Evolutionary conservation across 64 coral and sea anemone genomes (phyloP), one percentile per base, ranked within the genome.

Genomic region (Montipora sp.): DNA sequence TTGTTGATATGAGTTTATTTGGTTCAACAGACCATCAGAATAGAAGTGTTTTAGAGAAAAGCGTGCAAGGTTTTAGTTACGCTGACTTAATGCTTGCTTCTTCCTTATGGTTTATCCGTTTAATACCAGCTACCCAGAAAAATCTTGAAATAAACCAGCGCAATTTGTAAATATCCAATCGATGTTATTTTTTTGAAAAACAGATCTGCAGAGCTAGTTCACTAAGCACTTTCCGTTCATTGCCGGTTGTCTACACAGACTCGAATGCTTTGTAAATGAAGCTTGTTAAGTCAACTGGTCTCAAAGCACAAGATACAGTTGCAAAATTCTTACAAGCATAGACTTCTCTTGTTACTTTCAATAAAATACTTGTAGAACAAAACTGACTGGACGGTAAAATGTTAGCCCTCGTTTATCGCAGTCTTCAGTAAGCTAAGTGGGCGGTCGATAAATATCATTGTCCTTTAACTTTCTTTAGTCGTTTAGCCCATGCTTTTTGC

Each of bases 91-190:
- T 27, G 7, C 73, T 75, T 75, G 45, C 36, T 36, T 36, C 36
- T 75, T 75, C 73, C 73, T 75, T 27, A 13, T 75, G 73, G 22
- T 75, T 75, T 75, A 75, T 77, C 36, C 36, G 1, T 77, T 77
- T 36, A 36, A 36, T 36, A 77, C 36, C 75, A 7, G 24, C 47
- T 77, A 77, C 75, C 2, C 1, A 15, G 43, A 47, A 46, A 77
- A 77, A 36, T 77, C 75, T 77, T 46, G 9, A 47, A 77, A 46
- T 77, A 77, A 77, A 77, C 19, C 0, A 74, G 71, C 71, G 24
- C 71, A 20, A 74, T 24, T 22, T 75, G 57, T 59, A 59, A 59
- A 7, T 59, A 59, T 7, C 57, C 2, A 2, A 59, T 59, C 57
- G 13, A 59, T 13, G 57, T 59, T 59, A 59, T 7, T 59, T 9